A percentile compares a stretch with the other conserved stretches of the same genome.
These are phyloP conservation scores for Paratrypauchen microcephalus DNA, from an alignment of 2,797 vertebrate species.

Conservation along the genomic window DNA sequence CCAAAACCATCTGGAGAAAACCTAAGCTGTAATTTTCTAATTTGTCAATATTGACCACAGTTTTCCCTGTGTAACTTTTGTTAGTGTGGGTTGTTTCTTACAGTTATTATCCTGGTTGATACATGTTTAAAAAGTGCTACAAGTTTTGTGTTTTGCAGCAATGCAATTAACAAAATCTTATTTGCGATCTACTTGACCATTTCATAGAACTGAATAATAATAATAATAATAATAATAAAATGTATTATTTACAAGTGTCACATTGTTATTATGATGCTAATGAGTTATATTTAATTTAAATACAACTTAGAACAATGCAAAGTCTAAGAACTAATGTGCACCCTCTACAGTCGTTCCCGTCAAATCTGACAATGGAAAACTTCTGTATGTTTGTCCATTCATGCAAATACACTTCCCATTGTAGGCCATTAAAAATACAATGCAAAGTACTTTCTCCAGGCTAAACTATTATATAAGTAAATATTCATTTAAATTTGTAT, in stretches of 20 bases:
- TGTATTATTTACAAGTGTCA: too few species aligned
- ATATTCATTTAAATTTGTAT: not conserved
- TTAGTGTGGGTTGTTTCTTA: not conserved
- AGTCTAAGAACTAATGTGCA: too few species aligned
- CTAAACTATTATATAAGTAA: not conserved
- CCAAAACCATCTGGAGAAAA: conserved; percentile 27
- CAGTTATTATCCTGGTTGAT: not conserved
- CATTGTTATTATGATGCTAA: too few species aligned
- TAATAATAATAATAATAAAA: too few species aligned
- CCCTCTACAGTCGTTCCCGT: not conserved
- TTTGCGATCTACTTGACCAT: not conserved
- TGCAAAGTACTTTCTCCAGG: not conserved
- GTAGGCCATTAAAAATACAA: not conserved
- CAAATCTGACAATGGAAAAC: not conserved
- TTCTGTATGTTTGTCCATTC: not conserved
- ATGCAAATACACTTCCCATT: not conserved
- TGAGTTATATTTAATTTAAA: too few species aligned
- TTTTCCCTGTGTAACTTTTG: not conserved
- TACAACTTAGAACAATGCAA: too few species aligned
- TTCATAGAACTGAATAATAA: too few species aligned
- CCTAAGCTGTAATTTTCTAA: not conserved
- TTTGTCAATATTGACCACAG: not conserved
- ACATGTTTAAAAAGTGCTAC: not conserved
- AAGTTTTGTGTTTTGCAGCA: not conserved
- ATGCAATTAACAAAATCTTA: not conserved